Percentiles rank a stretch among this genome's conserved stretches.
Evolutionary conservation across 2,113 vertebrate genomes (phyloP).

Genomic region (Microcebus lehilahytsara): DNA sequence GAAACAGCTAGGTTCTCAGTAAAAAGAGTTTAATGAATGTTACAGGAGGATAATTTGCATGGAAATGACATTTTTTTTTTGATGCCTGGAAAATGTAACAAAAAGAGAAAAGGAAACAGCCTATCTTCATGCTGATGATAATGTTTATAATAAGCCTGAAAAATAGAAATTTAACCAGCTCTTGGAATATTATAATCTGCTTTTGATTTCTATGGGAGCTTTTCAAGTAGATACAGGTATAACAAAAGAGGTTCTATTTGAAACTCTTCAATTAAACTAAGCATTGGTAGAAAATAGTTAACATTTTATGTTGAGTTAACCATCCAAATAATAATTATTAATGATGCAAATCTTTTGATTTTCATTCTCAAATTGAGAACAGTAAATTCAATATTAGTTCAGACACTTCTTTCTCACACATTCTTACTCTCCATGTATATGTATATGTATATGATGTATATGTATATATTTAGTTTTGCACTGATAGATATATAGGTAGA

Average conservation of each 20-base stretch:
- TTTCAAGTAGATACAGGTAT: background rate
- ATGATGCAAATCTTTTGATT: background rate
- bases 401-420: background rate
- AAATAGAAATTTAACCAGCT: constrained; percentile 63
- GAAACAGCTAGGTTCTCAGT: constrained; percentile 65
- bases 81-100: constrained; percentile 61
- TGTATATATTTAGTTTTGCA: background rate
- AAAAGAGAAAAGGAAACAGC: constrained; percentile 16
- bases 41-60: constrained; percentile 81
- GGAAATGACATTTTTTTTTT: constrained; percentile 78
- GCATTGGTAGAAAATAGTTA: background rate
- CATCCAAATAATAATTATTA: background rate
- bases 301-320: background rate
- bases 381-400: background rate
- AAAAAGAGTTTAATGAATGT: constrained; percentile 83
- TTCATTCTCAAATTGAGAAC: background rate
- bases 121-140: constrained; percentile 56
- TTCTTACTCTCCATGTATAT: background rate
- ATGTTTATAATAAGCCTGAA: constrained; percentile 70
- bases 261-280: background rate
- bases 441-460: background rate
- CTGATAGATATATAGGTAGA: background rate
- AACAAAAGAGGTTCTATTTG: background rate
- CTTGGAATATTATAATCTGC: constrained; percentile 36
- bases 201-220: constrained; percentile 37